A percentile compares a stretch with the other conserved stretches of the same genome.
These are phyloP conservation scores for Cryptoleucopteryx plumbea DNA, from an alignment of 2,113 vertebrate species.

Conservation along the genomic window DNA sequence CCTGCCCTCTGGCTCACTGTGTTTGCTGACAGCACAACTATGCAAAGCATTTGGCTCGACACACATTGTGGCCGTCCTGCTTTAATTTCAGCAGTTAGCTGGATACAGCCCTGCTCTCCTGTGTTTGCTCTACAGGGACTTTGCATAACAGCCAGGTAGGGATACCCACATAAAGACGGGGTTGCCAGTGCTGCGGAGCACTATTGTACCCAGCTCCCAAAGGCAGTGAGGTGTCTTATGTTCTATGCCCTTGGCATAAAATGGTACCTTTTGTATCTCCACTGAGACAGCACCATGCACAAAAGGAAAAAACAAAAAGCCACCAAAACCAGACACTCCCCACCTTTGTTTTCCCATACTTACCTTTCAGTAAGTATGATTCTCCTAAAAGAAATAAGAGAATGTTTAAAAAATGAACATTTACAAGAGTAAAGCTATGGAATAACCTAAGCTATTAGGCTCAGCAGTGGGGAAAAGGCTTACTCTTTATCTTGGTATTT, in stretches of 20 bases:
- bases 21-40: conserved; percentile 35
- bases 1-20: background rate
- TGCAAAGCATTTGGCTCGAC: background rate
- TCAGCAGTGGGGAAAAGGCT: background rate
- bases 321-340: background rate
- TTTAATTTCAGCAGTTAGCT: background rate
- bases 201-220: background rate
- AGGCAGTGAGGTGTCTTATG: background rate
- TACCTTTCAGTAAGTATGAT: background rate
- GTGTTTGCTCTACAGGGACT: background rate
- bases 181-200: background rate
- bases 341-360: background rate
- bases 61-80: background rate
- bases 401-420: background rate
- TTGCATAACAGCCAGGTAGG: background rate
- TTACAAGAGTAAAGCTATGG: background rate
- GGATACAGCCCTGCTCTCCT: background rate
- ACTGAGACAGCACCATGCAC: accelerated
- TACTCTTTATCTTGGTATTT: background rate
- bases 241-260: background rate
- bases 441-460: background rate
- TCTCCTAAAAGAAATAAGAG: background rate
- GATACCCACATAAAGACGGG: background rate
- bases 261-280: background rate
- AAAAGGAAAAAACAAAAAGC: background rate